phyloP scores from a whole-genome alignment of 2,888 invertebrate genomes.

The Hypomecis atomaria region DNA sequence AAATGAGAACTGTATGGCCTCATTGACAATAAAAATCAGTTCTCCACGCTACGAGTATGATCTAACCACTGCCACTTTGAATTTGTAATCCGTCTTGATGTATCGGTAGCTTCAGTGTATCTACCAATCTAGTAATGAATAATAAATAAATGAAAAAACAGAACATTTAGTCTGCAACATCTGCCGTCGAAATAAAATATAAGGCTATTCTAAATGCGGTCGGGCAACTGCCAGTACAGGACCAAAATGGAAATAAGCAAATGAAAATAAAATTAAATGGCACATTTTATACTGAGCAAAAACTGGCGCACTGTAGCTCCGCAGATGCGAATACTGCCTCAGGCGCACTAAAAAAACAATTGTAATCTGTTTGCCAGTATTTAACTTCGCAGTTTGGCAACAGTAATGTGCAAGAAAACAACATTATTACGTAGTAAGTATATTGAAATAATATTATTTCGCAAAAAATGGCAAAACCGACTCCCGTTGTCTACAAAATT shows the following conservation, averaged over 20 bases:
- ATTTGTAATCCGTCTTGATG: too few relatives aligned
- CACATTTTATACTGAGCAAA: slow-evolving; percentile 19
- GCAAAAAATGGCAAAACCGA: too few relatives aligned
- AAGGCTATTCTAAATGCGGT: slow-evolving; percentile 16
- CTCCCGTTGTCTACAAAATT: too few relatives aligned
- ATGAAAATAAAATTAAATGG: slow-evolving; percentile 20
- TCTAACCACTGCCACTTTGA: too few relatives aligned
- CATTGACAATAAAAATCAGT: too few relatives aligned
- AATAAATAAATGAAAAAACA: slow-evolving; percentile 5
- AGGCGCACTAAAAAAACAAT: slow-evolving; percentile 17
- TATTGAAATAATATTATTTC: too few relatives aligned
- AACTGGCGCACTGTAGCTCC: slow-evolving; percentile 12
- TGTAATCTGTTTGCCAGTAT: slow-evolving; percentile 2
- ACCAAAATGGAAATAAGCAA: slow-evolving; percentile 24
- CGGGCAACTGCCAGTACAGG: slow-evolving; percentile 11
- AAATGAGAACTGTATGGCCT: too few relatives aligned
- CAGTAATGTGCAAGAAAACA: background rate
- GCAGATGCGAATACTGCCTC: slow-evolving; percentile 9
- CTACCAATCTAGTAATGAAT: background rate
- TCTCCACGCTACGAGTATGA: too few relatives aligned
- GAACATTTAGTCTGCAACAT: slow-evolving; percentile 14
- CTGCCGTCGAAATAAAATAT: slow-evolving; percentile 22
- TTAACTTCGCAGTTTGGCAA: background rate
- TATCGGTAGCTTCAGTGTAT: too few relatives aligned
- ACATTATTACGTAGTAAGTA: background rate